Percentiles rank a stretch among this genome's conserved stretches.
Evolutionary conservation across 2,113 vertebrate species (phyloP).

Genomic region (Lamprotornis superbus): DNA sequence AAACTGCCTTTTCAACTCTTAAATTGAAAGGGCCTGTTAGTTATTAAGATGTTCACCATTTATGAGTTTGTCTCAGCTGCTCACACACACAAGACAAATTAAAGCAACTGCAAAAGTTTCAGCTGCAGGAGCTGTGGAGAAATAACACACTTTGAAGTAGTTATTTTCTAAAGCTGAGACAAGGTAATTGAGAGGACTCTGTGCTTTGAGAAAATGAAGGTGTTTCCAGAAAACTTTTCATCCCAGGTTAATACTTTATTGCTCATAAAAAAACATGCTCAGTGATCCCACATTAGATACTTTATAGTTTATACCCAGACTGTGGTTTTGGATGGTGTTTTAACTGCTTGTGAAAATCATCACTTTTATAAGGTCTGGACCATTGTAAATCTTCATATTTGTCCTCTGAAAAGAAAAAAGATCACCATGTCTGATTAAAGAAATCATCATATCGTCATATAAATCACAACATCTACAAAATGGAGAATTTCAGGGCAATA

Average conservation of each 20-base stretch:
- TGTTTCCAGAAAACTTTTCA: slow-evolving; percentile 23
- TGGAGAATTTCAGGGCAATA: neutral
- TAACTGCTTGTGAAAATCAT: neutral
- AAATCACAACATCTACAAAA: neutral
- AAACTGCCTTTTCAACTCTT: neutral
- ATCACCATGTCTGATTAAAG: neutral
- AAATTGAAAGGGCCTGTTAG: neutral
- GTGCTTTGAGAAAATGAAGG: neutral
- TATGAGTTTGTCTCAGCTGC: neutral
- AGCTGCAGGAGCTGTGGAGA: neutral
- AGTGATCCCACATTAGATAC: neutral
- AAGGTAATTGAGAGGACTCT: neutral
- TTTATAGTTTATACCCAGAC: neutral
- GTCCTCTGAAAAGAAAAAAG: neutral
- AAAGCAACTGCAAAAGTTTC: neutral
- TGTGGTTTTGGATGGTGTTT: neutral
- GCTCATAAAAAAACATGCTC: neutral
- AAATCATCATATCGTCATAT: neutral
- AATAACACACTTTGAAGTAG: slow-evolving; percentile 2
- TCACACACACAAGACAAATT: neutral
- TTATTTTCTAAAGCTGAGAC: neutral
- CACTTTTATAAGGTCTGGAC: neutral
- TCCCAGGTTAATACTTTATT: neutral
- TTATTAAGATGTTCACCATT: neutral
- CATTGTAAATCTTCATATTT: neutral